These are phyloP conservation scores for Cepaea nemoralis DNA, from an alignment of 1,140 invertebrate species.

Conservation along the genomic window DNA sequence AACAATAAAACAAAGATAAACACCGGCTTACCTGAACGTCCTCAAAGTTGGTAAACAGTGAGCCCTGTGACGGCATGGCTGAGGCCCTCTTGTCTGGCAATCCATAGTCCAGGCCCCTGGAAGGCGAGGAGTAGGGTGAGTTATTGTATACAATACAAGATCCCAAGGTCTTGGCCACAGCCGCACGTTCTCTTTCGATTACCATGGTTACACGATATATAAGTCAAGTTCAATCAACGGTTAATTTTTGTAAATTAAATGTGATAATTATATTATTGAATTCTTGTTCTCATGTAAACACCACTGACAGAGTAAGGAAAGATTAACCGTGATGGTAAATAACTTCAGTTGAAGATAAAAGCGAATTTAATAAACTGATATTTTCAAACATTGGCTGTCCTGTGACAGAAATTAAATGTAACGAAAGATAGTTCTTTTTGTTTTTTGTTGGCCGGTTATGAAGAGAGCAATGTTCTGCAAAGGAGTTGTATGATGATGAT, in stretches of 20 bases:
- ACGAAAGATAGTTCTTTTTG: too few species aligned
- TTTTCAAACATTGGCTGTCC: too few species aligned
- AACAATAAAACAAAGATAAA: background rate
- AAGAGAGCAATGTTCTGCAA: too few species aligned
- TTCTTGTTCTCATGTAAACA: background rate
- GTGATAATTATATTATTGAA: background rate
- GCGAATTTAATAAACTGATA: too few species aligned
- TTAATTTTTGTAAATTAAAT: too few species aligned
- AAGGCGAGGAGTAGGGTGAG: constrained; percentile 59
- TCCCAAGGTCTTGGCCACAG: constrained; percentile 55
- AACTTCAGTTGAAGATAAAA: too few species aligned
- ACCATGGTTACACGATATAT: constrained; percentile 22
- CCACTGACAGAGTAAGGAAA: background rate
- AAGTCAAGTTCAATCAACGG: background rate
- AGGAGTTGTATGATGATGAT: too few species aligned
- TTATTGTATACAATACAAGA: constrained; percentile 60
- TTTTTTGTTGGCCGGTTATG: too few species aligned
- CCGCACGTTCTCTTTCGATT: constrained; percentile 33
- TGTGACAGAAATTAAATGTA: too few species aligned
- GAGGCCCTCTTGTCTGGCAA: constrained; percentile 64
- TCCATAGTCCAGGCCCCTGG: constrained; percentile 60
- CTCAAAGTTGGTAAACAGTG: constrained; percentile 71
- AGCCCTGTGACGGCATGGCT: constrained; percentile 68
- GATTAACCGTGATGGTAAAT: background rate
- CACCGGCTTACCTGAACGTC: constrained; percentile 65